Evolutionary conservation across 1,140 invertebrate species (phyloP).

Genomic region (Drosophila bipectinata): DNA sequence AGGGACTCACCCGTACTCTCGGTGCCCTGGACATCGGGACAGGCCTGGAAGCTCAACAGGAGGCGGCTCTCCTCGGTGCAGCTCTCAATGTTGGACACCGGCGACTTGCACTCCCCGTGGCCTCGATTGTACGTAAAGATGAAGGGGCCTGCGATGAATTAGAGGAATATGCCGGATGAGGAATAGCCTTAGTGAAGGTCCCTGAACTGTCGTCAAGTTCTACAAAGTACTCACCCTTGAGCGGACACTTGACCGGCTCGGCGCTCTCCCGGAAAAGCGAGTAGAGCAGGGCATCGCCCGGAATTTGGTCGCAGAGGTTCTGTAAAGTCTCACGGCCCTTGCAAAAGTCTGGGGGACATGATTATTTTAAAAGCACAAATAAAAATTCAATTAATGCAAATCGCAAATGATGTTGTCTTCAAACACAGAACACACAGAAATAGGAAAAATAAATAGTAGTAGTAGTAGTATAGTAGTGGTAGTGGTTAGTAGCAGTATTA

Average conservation of each 20-base stretch:
- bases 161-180: neutral
- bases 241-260: conserved; percentile 91
- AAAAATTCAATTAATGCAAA: conserved; percentile 84
- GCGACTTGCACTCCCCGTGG: conserved; percentile 92
- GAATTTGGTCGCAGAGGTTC: conserved; percentile 92
- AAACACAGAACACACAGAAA: conserved; percentile 54
- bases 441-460: conserved; percentile 31
- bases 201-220: conserved; percentile 22
- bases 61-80: conserved; percentile 95
- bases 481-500: conserved; percentile 49
- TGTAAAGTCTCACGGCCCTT: conserved; percentile 90
- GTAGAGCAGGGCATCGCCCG: conserved; percentile 93
- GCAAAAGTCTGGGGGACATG: conserved; percentile 89
- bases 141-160: conserved; percentile 70
- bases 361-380: conserved; percentile 83
- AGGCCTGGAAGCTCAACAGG: conserved; percentile 95
- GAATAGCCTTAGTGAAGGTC: conserved; percentile 8
- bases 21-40: conserved; percentile 93
- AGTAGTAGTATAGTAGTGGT: conserved; percentile 33
- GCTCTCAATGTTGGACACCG: conserved; percentile 93
- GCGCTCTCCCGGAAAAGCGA: conserved; percentile 94
- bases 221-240: conserved; percentile 85
- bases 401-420: conserved; percentile 58
- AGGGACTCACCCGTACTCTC: conserved; percentile 89
- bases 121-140: conserved; percentile 88